Conservation (phyloP, 2,797 vertebrate genomes). For the Sebastes hubbsi region DNA sequence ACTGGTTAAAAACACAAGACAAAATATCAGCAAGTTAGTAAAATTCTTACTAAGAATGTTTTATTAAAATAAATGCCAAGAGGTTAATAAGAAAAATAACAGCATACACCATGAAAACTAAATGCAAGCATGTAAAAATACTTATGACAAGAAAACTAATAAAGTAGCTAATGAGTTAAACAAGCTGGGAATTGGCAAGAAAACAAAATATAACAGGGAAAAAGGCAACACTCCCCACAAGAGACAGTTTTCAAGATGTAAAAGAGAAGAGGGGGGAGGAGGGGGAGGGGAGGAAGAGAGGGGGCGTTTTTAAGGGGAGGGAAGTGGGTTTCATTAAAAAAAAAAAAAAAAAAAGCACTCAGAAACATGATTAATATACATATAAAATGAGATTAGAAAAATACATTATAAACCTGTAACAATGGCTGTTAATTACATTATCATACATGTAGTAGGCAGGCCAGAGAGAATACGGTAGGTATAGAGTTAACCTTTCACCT, state of each 20-base stretch:
- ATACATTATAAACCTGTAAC: constrained; percentile 93
- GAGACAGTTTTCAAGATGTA: constrained; percentile 78
- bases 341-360: constrained; percentile 67
- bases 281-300: constrained; percentile 41
- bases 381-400: constrained; percentile 93
- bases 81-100: constrained; percentile 91
- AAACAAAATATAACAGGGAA: constrained; percentile 78
- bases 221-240: constrained; percentile 84
- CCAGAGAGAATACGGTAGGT: constrained; percentile 83
- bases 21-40: constrained; percentile 91
- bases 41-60: constrained; percentile 92
- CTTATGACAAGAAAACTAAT: constrained; percentile 87
- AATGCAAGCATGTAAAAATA: constrained; percentile 92
- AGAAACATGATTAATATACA: constrained; percentile 88
- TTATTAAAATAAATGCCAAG: constrained; percentile 92
- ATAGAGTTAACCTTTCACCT: constrained; percentile 81
- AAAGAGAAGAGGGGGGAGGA: constrained; percentile 56
- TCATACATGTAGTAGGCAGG: constrained; percentile 89
- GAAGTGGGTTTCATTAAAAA: constrained; percentile 71
- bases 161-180: constrained; percentile 89
- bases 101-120: constrained; percentile 91
- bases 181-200: constrained; percentile 86
- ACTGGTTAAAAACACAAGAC: constrained; percentile 90
- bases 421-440: constrained; percentile 92
- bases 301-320: not conserved